phyloP scores from a whole-genome alignment of 2,888 invertebrate genomes.

The Lepidochrysops patricia region DNA sequence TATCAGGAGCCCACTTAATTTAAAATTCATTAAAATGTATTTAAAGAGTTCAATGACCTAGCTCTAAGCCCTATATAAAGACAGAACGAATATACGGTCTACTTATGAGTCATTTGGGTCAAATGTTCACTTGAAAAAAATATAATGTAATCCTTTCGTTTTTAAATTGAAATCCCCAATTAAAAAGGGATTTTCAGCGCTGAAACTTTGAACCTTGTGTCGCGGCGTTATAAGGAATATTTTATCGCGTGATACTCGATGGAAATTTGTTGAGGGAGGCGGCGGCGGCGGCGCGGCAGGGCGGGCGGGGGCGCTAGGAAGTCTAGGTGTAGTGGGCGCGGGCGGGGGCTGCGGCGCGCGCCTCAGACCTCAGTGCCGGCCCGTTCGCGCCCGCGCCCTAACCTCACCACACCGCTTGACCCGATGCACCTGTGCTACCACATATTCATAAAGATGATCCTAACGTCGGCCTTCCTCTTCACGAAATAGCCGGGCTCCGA shows the following conservation, averaged over 20 bases:
- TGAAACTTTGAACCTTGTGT: neutral
- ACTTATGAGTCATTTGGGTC: slow-evolving; percentile 3
- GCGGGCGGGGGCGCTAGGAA: slow-evolving; percentile 24
- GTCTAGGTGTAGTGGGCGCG: slow-evolving; percentile 40
- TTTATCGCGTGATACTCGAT: neutral
- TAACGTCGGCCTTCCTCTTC: slow-evolving; percentile 11
- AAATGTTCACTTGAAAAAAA: slow-evolving; percentile 3
- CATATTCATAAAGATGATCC: slow-evolving; percentile 22
- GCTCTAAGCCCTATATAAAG: neutral
- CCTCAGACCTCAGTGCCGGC: slow-evolving; percentile 68
- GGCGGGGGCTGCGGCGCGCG: slow-evolving; percentile 42
- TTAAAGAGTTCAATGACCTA: neutral
- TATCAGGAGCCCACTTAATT: neutral
- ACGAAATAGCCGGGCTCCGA: neutral
- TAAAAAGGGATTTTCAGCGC: neutral
- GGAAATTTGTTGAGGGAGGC: slow-evolving; percentile 3
- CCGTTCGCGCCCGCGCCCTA: slow-evolving; percentile 69
- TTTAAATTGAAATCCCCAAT: neutral
- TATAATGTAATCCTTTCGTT: slow-evolving; percentile 4
- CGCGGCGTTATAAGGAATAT: neutral
- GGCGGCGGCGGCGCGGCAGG: slow-evolving; percentile 9
- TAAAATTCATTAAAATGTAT: neutral
- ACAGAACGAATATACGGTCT: neutral
- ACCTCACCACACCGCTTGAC: slow-evolving; percentile 52
- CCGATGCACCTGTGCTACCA: slow-evolving; percentile 48